phyloP scores from a whole-genome alignment of 2,888 invertebrate genomes.

The Lithophane leautieri region DNA sequence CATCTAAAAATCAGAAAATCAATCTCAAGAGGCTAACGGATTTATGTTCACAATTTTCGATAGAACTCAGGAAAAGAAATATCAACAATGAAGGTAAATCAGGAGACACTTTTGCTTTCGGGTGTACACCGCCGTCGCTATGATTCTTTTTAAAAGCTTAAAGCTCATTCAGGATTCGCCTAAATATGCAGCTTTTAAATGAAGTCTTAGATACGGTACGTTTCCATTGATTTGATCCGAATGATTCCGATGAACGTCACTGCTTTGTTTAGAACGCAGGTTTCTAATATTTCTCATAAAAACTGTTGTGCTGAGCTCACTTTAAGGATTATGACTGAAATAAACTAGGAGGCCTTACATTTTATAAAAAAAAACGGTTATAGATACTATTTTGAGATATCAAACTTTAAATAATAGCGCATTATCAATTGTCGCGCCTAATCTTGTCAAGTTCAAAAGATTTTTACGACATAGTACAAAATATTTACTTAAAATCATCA shows the following conservation, averaged over 20 bases:
- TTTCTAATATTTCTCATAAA: not conserved
- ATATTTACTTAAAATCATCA: too few species aligned
- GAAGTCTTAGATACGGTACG: slow-evolving; percentile 82
- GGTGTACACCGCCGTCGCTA: slow-evolving; percentile 76
- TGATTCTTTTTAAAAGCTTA: slow-evolving; percentile 89
- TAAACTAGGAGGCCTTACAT: not conserved
- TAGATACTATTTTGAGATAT: not conserved
- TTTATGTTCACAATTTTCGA: not conserved
- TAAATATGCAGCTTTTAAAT: slow-evolving; percentile 90
- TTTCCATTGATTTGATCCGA: slow-evolving; percentile 72
- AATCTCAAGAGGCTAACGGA: not conserved
- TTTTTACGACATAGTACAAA: not conserved
- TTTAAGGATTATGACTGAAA: not conserved
- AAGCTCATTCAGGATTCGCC: slow-evolving; percentile 83
- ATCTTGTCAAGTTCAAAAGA: not conserved
- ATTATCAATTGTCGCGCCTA: too few species aligned
- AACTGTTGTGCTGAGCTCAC: too few species aligned
- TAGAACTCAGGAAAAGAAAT: not conserved
- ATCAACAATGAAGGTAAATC: not conserved
- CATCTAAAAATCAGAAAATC: not conserved
- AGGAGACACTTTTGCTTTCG: slow-evolving; percentile 53
- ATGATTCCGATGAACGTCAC: not conserved
- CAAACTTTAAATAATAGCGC: too few species aligned
- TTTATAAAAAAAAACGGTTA: not conserved
- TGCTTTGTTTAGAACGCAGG: not conserved